Base-by-base conservation (phyloP, 2,797 vertebrate species). In the Coccyzus lansbergi region DNA sequence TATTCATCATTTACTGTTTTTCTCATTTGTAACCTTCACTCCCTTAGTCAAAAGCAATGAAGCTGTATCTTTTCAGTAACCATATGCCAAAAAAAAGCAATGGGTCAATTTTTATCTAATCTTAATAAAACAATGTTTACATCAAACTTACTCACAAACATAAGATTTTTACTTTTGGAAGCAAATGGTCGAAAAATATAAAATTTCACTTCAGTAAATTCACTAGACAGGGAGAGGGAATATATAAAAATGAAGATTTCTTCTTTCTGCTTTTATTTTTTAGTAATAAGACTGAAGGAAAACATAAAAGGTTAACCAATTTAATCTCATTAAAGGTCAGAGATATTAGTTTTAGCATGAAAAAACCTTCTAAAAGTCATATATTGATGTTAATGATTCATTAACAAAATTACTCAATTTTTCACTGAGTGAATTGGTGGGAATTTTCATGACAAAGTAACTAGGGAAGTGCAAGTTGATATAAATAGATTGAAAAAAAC, bases 1-100 rank as follows among this genome's bases (percentile, higher is more conserved):
- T 90, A 67, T 81, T 93, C 87, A 86, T 83, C 26, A 69, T 75
- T 96, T 88, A 84, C 62, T 88, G 48, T 69, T 79, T 51, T 81
- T 91, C 46, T 81, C 18, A 82, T 91, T 92, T 70, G 56, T 71
- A 68, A 71, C 6, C 80, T 92, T 85, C 53, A 75, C 80, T 92
- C 15, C 18, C 79, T 69, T 46, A 63, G 59, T 70, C 44, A 86
- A 90, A 92, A 78, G 55, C 33, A 94, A 84, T 33, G 15, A 52
- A 88, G 36, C 33, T 65, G 2, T 81, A 71, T 48, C 17, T 65
- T 55, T 94, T 76, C 48, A 20, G 9, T 22, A 67, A 72, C 84
- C 26, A 24, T 15, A 78, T 78, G 26, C 12, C 12, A 89, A 84
- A 67, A 15, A 12, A 9, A 24, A 11, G 51, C 38, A 83, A 29